Base-by-base conservation (phyloP, 2,113 vertebrate species). In the Empidonax traillii region DNA sequence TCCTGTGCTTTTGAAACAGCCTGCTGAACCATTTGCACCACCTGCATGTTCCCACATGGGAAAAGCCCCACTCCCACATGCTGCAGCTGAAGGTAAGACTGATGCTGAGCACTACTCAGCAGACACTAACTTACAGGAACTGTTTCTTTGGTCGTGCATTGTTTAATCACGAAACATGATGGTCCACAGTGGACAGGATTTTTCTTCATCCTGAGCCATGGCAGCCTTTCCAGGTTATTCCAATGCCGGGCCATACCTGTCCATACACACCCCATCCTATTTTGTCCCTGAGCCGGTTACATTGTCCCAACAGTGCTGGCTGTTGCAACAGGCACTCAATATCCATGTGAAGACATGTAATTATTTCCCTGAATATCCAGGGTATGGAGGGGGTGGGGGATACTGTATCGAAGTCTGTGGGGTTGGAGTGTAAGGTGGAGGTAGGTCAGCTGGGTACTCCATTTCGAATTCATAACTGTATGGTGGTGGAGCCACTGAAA, bases 361-460 rank as follows among this genome's bases (percentile, higher is more conserved):
- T 90, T 95, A 99, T 96, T 99, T 99, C 86, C 97, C 97, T 87
- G 97, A 97, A 93, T 96, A 98, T 65, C 99, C 99, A 8, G 99
- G 98, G 63, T 99, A 99, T 4, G 99, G 99, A 91, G 99, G 99
- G 8, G 98, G 98, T 7, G 98, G 98, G 13, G 98, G 98, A 92
- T 97, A 98, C 87, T 96, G 98, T 24, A 96, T 94, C 0, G 97
- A 96, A 63, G 93, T 85, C 79, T 98, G 97, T 75, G 98, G 98
- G 10, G 98, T 96, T 2, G 98, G 97, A 10, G 98, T 99, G 76
- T 99, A 99, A 4, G 98, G 98, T 23, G 99, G 99, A 11, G 98
- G 99, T 79, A 98, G 96, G 35, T 98, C 97, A 30, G 97, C 87
- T 28, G 97, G 73, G 35, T 98, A 97, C 53, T 98, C 98, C 99